Base-by-base conservation (phyloP, 2,888 invertebrate genomes). In the Gibbula magus region DNA sequence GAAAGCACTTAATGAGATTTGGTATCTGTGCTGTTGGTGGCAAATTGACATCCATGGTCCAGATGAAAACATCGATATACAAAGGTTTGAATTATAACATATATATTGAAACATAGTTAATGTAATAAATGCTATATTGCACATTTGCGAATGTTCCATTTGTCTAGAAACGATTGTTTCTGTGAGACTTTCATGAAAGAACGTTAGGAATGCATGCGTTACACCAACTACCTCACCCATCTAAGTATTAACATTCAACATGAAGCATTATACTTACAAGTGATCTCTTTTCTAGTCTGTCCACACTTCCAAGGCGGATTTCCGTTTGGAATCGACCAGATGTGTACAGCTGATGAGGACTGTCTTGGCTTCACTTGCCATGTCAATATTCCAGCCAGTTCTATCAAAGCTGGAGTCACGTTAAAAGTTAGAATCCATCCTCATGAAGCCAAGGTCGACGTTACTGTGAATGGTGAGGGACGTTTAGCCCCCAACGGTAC, bases 311-410 rank as follows among this genome's bases (percentile, higher is more conserved):
- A 51, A 20, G 32, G n/a, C 16, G 70, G 53, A 16, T 61, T 78
- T 5, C 52, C 70, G 3, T 22, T 20, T 18, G 70, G 70, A 51
- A 29, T 22, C 13, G 67, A 61, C 18, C 78, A 78, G 29, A 67
- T 70, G 18, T 78, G 78, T 53, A 70, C 51, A 5, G 51, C 78
- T 52, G 70, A 78, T 25, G 35, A 52, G 8, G 78, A 78, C 25
- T 78, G 78, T 20, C 52, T 67, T 8, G 78, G 78, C 13, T 20
- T 78, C 16, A 32, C 25, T 10, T 78, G 78, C 52, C 25, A 53
- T 20, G 18, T 70, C 5, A 29, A 66, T 0, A 25, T 70, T 16
- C 51, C 22, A 5, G 51, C 18, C 10, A 13, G 29, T 18, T 29
- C 16, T 25, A 61, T 61, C 3, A 29, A 61, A 25, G 61, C 16